These are phyloP conservation scores for Macquaria ambigua DNA, from an alignment of 2,113 vertebrate species.

Conservation along the genomic window DNA sequence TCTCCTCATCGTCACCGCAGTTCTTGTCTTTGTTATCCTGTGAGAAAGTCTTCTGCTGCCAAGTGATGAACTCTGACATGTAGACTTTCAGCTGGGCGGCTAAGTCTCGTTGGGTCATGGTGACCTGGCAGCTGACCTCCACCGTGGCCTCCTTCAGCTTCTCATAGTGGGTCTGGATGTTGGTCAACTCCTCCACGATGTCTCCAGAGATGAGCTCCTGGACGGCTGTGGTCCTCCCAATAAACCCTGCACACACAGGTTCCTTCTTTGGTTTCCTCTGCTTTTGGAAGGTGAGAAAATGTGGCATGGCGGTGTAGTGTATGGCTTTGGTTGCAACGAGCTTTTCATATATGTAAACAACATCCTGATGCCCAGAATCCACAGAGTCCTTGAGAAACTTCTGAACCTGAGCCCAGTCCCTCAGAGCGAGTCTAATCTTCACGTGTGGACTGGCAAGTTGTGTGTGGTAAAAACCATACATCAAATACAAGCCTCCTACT, in stretches of 20 bases:
- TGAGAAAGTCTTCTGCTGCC: conserved; percentile 85
- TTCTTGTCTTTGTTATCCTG: conserved; percentile 58
- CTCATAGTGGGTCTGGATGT: conserved; percentile 91
- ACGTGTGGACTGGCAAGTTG: conserved; percentile 89
- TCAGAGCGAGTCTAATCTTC: conserved; percentile 89
- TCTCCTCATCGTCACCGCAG: not conserved
- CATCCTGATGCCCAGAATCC: conserved; percentile 88
- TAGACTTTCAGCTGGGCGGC: conserved; percentile 79
- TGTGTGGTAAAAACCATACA: conserved; percentile 90
- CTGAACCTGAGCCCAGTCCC: conserved; percentile 88
- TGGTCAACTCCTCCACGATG: conserved; percentile 87
- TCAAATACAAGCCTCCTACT: conserved; percentile 92
- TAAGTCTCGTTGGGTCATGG: conserved; percentile 88
- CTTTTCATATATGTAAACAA: conserved; percentile 87
- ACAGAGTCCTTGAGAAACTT: conserved; percentile 88
- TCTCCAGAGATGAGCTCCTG: conserved; percentile 67
- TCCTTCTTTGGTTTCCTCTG: conserved; percentile 55
- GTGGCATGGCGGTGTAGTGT: conserved; percentile 91
- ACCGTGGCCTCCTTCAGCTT: conserved; percentile 87
- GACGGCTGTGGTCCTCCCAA: conserved; percentile 49
- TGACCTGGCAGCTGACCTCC: conserved; percentile 80
- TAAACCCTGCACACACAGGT: conserved; percentile 59
- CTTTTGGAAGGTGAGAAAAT: conserved; percentile 77
- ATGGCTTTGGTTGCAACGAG: conserved; percentile 87
- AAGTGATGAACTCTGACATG: conserved; percentile 86